Evolutionary conservation across 1,140 invertebrate species (phyloP).

Genomic region (Camponotus floridanus): DNA sequence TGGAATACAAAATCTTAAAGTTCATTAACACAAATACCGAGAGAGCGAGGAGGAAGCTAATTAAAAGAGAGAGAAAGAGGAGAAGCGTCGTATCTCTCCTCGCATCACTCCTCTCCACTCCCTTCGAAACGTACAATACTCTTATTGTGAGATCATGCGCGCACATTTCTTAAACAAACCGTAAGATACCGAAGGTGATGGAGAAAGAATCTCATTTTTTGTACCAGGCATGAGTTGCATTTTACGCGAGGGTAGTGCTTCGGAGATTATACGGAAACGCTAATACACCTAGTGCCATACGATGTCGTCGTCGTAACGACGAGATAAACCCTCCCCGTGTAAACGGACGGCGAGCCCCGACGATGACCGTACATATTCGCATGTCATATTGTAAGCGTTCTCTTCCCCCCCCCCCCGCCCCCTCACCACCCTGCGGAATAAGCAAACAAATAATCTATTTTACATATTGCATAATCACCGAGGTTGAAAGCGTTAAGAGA

Average conservation of each 20-base stretch:
- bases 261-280: background rate
- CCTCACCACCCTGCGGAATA: conserved; percentile 44
- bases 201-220: conserved; percentile 24
- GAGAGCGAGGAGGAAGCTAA: background rate
- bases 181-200: background rate
- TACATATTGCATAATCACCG: conserved; percentile 75
- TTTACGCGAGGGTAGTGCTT: background rate
- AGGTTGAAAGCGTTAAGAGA: conserved; percentile 27
- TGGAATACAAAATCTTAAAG: background rate
- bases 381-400: conserved; percentile 64
- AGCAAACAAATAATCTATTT: conserved; percentile 79
- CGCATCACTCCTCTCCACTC: background rate
- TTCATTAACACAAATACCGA: background rate
- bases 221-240: conserved; percentile 46
- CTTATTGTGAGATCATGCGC: conserved; percentile 20
- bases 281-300: conserved; percentile 82
- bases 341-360: conserved; percentile 57
- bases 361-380: conserved; percentile 66
- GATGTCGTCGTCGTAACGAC: conserved; percentile 35
- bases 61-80: background rate
- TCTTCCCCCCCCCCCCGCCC: background rate
- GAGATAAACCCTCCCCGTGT: background rate
- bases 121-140: conserved; percentile 33
- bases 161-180: conserved; percentile 30
- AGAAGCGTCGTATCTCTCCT: background rate